Conservation (phyloP, 1,140 invertebrate species). For the Trachymyrmex septentrionalis region DNA sequence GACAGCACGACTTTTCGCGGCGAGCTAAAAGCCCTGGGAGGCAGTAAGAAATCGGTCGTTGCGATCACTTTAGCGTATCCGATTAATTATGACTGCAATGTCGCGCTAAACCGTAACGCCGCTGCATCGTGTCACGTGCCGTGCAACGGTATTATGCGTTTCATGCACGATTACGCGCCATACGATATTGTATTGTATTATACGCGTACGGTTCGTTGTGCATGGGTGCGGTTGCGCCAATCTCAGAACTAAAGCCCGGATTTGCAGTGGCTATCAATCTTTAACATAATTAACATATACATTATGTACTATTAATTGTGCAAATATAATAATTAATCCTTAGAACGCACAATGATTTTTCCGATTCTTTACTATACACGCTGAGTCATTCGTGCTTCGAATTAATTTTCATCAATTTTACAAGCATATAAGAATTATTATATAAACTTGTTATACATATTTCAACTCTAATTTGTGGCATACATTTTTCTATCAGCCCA, state of each 20-base stretch:
- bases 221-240: conserved; percentile 59
- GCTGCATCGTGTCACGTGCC: conserved; percentile 49
- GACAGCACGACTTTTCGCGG: background rate
- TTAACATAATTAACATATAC: background rate
- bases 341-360: too few relatives aligned
- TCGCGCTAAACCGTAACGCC: conserved; percentile 68
- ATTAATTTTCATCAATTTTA: too few relatives aligned
- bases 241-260: background rate
- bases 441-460: too few relatives aligned
- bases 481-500: too few relatives aligned
- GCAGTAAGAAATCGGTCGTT: background rate
- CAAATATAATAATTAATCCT: too few relatives aligned
- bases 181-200: conserved; percentile 68
- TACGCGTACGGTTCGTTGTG: conserved; percentile 30
- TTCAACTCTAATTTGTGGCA: too few relatives aligned
- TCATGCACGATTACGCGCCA: conserved; percentile 68
- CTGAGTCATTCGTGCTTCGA: too few relatives aligned
- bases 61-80: conserved; percentile 28
- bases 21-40: background rate
- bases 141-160: conserved; percentile 41
- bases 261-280: background rate
- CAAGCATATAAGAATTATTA: too few relatives aligned
- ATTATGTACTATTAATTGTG: too few relatives aligned
- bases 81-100: conserved; percentile 71
- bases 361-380: too few relatives aligned